These are phyloP conservation scores for Drosophila nigrodunni DNA, from an alignment of 1,140 invertebrate genomes.

Conservation along the genomic window DNA sequence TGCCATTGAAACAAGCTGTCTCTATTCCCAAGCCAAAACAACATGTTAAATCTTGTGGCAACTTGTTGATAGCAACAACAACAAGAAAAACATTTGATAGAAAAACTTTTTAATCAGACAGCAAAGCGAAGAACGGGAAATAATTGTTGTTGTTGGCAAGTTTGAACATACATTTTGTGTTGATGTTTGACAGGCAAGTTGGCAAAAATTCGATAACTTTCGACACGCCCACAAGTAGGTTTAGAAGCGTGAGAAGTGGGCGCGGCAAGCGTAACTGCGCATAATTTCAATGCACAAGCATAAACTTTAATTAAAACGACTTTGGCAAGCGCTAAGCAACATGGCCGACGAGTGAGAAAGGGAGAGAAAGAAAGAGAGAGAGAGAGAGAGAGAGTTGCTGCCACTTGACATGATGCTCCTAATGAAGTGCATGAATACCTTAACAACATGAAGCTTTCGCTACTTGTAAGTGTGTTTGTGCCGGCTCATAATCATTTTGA, in stretches of 20 bases:
- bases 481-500: constrained; percentile 77
- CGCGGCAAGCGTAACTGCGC: constrained; percentile 16
- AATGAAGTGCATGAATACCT: constrained; percentile 81
- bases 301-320: constrained; percentile 79
- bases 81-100: constrained; percentile 37
- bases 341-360: constrained; percentile 32
- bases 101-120: constrained; percentile 58
- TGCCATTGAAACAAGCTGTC: background rate
- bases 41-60: constrained; percentile 3
- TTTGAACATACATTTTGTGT: constrained; percentile 31
- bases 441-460: constrained; percentile 43
- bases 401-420: constrained; percentile 68
- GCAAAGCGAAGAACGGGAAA: constrained; percentile 22
- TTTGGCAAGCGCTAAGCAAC: constrained; percentile 69
- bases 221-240: constrained; percentile 20
- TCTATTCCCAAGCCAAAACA: background rate
- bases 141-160: constrained; percentile 2
- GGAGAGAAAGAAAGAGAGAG: background rate
- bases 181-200: constrained; percentile 39
- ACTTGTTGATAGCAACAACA: constrained; percentile 24
- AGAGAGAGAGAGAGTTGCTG: constrained; percentile 10
- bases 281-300: constrained; percentile 72
- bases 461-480: constrained; percentile 31
- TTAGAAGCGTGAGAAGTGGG: background rate
- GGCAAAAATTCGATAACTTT: constrained; percentile 51